phyloP scores from a whole-genome alignment of 1,140 invertebrate genomes.

The Leptonema lineaticorne region DNA sequence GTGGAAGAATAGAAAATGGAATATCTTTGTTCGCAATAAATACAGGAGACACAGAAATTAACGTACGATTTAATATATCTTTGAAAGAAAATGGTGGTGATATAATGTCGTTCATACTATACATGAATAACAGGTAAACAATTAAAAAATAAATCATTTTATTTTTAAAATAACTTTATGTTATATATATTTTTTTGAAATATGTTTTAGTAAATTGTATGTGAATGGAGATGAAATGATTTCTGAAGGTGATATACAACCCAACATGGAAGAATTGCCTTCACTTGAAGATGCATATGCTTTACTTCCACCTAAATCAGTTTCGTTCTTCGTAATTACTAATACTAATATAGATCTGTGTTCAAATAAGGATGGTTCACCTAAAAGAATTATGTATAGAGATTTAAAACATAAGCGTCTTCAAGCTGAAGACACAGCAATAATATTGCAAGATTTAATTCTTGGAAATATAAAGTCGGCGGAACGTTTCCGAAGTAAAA shows the following conservation, averaged over 20 bases:
- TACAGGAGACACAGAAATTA: slow-evolving; percentile 36
- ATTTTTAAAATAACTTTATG: neutral
- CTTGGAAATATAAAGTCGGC: too few relatives aligned
- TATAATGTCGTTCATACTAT: too few relatives aligned
- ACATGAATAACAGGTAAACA: too few relatives aligned
- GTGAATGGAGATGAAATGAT: slow-evolving; percentile 56
- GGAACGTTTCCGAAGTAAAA: slow-evolving; percentile 1
- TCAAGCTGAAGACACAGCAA: neutral
- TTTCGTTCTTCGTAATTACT: slow-evolving; percentile 62
- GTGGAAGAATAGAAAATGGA: slow-evolving; percentile 46
- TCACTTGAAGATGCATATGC: slow-evolving; percentile 52
- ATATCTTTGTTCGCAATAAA: slow-evolving; percentile 53
- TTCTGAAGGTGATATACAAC: slow-evolving; percentile 54
- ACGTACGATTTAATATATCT: slow-evolving; percentile 13
- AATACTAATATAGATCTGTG: slow-evolving; percentile 55
- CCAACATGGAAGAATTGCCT: slow-evolving; percentile 49
- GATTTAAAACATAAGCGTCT: slow-evolving; percentile 21
- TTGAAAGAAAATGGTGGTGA: slow-evolving; percentile 15
- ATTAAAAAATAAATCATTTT: slow-evolving; percentile 4
- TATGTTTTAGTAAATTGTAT: slow-evolving; percentile 54
- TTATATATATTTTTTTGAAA: neutral
- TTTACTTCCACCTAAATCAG: slow-evolving; percentile 55
- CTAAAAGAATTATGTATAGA: neutral
- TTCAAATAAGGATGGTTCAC: slow-evolving; percentile 13
- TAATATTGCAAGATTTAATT: slow-evolving; percentile 5